Conservation (phyloP, 2,113 vertebrate genomes). For the Prinia subflava region DNA sequence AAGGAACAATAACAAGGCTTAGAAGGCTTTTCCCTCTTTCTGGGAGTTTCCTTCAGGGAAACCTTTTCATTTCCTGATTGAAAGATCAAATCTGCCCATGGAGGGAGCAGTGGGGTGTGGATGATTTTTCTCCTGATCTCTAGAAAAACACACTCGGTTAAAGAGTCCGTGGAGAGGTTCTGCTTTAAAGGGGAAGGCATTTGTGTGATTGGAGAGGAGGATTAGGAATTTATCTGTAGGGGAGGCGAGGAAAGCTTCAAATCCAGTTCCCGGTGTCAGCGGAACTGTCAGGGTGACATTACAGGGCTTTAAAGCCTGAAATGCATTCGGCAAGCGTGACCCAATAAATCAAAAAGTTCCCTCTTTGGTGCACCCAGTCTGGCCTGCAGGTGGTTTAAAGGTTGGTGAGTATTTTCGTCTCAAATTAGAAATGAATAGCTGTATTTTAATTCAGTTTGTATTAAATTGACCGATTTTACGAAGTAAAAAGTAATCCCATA, state of each 20-base stretch:
- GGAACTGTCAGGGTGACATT: neutral
- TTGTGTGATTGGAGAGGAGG: neutral
- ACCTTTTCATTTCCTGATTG: conserved; percentile 30
- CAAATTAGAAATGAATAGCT: neutral
- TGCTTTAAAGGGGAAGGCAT: neutral
- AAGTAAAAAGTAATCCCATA: neutral
- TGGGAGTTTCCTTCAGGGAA: conserved; percentile 40
- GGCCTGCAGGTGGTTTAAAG: neutral
- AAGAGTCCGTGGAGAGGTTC: neutral
- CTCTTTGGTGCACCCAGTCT: neutral
- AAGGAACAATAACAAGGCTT: conserved; percentile 14
- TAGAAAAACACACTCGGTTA: neutral
- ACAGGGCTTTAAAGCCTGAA: neutral
- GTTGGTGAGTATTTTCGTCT: neutral
- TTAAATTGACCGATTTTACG: neutral
- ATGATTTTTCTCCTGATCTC: neutral
- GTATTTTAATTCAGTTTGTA: neutral
- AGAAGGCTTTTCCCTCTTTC: neutral
- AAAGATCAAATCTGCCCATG: conserved; percentile 23
- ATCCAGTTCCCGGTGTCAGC: neutral
- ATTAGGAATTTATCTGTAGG: neutral
- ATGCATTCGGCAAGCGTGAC: neutral
- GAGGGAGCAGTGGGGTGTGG: conserved; percentile 17
- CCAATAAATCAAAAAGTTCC: neutral
- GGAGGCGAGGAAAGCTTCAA: neutral